Evolutionary conservation across 2,113 vertebrate species (phyloP), one percentile per base, ranked within the genome.

Genomic region (Corydoras maculifer): DNA sequence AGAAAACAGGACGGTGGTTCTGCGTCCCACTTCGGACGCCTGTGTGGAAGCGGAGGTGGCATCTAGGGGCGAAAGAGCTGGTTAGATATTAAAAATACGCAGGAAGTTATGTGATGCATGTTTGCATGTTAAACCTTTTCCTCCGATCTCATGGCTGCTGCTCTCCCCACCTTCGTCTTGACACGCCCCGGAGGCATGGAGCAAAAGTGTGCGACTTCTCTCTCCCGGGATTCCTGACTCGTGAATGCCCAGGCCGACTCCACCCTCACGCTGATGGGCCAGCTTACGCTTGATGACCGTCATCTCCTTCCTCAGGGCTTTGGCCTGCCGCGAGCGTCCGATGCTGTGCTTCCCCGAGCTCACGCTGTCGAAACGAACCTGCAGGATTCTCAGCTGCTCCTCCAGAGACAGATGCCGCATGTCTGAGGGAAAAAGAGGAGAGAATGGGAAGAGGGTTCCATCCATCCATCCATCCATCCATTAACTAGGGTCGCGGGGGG

Each of bases 1-100:
- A 78, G 96, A 97, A 88, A 98, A 98, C 72, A 99, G 94, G 77
- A 99, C 94, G 9, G 95, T 97, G 15, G 97, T 99, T 77, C 97
- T 93, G 68, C 96, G 92, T 72, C 97, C 97, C 75, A 98, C 97
- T 86, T 99, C 96, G 53, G 95, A 93, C 30, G 95, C 93, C 75
- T 93, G 87, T 2, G 90, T 91, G 58, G 93, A 98, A 72, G 93
- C 93, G 78, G 94, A 94, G 65, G 91, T 89, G 70, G 90, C 91
- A 75, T 95, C 93, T 96, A 77, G 30, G 76, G 75, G 75, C 64
- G 69, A 78, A 57, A 80, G 15, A 76, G 78, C 80, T 25, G 18
- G 18, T 25, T 25, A 25, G 18, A 25, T 25, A 25, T 25, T 25
- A 25, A 25, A 25, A 25, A 25, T 25, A 25, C 18, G 18, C 2